Evolutionary conservation across 2,888 invertebrate genomes (phyloP).

Genomic region (Brachycybe producta): DNA sequence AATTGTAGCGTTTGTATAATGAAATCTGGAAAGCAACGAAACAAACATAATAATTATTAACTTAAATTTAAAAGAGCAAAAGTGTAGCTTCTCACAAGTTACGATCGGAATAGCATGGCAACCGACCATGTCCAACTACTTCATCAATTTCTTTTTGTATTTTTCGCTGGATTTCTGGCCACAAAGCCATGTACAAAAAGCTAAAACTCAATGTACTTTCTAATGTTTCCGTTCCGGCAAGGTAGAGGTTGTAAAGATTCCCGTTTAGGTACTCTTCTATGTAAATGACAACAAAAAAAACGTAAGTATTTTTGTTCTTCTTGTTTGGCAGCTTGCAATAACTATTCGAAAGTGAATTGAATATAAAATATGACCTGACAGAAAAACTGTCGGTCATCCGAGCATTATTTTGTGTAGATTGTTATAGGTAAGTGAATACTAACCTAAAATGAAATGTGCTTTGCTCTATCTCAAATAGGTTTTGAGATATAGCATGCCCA

Average conservation of each 20-base stretch:
- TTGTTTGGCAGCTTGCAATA: too few species aligned
- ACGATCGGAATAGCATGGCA: constrained; percentile 1
- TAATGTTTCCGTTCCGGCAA: constrained; percentile 3
- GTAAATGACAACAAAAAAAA: neutral
- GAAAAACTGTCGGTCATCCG: too few species aligned
- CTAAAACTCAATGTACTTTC: neutral
- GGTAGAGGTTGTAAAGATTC: neutral
- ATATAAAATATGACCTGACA: too few species aligned
- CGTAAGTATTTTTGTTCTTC: too few species aligned
- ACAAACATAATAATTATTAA: too few species aligned
- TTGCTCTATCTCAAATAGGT: too few species aligned
- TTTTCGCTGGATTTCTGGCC: constrained; percentile 9
- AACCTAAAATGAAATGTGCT: too few species aligned
- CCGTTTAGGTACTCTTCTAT: constrained; percentile 5
- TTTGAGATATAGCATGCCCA: too few species aligned
- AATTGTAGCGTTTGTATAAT: neutral
- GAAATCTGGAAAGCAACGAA: neutral
- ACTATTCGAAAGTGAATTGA: too few species aligned
- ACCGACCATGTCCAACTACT: neutral
- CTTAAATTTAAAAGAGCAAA: neutral
- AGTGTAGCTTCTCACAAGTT: constrained; percentile 1
- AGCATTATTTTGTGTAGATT: too few species aligned
- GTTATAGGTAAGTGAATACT: too few species aligned
- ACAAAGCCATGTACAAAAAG: neutral
- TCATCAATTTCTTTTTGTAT: constrained; percentile 9